Conservation (phyloP, 2,797 vertebrate species). For the Cuniculus paca region DNA sequence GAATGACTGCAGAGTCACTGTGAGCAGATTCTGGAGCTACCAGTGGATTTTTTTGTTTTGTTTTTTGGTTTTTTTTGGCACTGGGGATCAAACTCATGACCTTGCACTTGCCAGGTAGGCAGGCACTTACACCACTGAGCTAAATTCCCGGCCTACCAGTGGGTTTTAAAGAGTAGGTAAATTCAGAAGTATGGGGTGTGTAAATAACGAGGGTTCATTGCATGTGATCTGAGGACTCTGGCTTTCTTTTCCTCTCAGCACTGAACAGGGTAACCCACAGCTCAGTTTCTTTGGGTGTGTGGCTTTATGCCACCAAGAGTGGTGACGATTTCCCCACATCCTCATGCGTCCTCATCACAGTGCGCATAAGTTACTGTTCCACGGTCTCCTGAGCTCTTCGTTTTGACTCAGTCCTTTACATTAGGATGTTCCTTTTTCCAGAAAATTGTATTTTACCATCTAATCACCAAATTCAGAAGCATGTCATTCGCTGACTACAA, state of each 20-base stretch:
- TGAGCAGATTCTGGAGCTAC: not conserved
- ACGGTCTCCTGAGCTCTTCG: not conserved
- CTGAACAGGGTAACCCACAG: not conserved
- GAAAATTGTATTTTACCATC: not conserved
- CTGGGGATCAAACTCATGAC: no score
- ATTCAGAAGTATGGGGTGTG: not conserved
- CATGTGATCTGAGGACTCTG: fast-evolving
- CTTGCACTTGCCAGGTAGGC: no score
- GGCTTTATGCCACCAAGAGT: fast-evolving
- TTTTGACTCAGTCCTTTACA: not conserved
- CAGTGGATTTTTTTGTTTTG: not conserved
- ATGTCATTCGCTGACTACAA: fast-evolving
- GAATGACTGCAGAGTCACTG: fast-evolving
- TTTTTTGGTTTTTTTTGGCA: no score
- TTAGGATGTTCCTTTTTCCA: not conserved
- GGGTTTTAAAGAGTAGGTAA: not conserved
- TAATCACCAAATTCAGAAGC: not conserved
- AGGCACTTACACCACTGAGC: no score
- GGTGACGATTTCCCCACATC: fast-evolving
- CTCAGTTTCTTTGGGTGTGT: fast-evolving
- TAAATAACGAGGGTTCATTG: fast-evolving
- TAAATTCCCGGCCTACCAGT: no score
- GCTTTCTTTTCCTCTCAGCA: not conserved
- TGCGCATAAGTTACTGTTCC: not conserved
- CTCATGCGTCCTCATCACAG: fast-evolving